Percentiles rank a stretch among this genome's conserved stretches.
Conservation (phyloP, 1,140 invertebrate genomes). For the Mylabris phalerata region DNA sequence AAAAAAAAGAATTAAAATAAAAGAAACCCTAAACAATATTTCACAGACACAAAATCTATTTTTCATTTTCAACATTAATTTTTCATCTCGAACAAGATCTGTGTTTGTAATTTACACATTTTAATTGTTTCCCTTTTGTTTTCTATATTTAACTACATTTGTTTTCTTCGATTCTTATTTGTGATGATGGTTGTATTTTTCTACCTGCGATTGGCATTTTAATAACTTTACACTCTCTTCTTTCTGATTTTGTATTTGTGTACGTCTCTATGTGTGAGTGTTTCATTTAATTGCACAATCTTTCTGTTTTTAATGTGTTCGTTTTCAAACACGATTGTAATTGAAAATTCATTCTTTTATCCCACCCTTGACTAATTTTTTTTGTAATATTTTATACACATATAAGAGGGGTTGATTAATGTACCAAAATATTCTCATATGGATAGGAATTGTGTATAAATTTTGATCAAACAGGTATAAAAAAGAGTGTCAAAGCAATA, state of each 20-base stretch:
- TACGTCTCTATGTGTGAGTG: too few species aligned
- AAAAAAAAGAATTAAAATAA: constrained; percentile 20
- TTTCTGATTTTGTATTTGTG: too few species aligned
- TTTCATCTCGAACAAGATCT: constrained; percentile 32
- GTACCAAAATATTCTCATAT: too few species aligned
- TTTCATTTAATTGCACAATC: too few species aligned
- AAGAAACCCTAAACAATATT: constrained; percentile 26
- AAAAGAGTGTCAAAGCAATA: constrained; percentile 10
- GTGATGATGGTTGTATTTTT: constrained; percentile 5
- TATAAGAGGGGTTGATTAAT: too few species aligned
- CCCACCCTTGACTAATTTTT: too few species aligned
- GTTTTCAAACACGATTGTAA: too few species aligned
- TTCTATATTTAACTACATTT: constrained; percentile 18
- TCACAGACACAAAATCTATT: constrained; percentile 25
- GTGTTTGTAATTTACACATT: constrained; percentile 35
- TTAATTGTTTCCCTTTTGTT: constrained; percentile 35
- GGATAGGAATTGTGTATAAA: too few species aligned
- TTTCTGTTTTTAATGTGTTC: too few species aligned
- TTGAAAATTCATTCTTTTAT: too few species aligned
- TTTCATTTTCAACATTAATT: constrained; percentile 29
- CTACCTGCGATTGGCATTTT: constrained; percentile 22
- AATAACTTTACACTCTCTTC: constrained; percentile 15
- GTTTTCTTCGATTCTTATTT: constrained; percentile 9
- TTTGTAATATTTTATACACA: too few species aligned
- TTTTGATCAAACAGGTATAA: constrained; percentile 21